phyloP scores from a whole-genome alignment of 2,797 vertebrate genomes.

The Sphenodon punctatus region DNA sequence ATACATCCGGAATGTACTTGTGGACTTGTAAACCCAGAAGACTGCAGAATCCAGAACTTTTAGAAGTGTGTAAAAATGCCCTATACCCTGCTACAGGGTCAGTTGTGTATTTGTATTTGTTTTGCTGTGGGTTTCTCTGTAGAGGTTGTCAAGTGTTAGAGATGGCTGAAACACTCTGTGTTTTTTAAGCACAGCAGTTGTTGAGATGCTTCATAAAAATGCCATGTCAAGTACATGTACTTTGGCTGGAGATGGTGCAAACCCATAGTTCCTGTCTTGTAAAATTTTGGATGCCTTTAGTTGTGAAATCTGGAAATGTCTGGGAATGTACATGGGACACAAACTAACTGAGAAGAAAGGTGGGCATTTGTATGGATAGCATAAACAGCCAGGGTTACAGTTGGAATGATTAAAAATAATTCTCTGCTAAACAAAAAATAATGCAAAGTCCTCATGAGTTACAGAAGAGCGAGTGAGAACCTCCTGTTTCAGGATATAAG shows the following conservation, averaged over 20 bases:
- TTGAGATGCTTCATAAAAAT: neutral
- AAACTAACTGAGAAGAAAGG: neutral
- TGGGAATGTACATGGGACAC: neutral
- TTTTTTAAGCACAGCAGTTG: neutral
- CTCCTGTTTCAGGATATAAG: neutral
- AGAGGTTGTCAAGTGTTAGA: neutral
- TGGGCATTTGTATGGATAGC: conserved; percentile 1
- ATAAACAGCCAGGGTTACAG: conserved; percentile 22
- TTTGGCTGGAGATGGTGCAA: neutral
- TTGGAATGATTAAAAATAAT: conserved; percentile 12
- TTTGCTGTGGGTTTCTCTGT: neutral
- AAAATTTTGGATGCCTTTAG: rapidly evolving
- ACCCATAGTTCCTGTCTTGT: neutral
- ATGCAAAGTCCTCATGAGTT: neutral
- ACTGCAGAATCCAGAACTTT: too few species aligned
- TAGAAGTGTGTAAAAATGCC: too few species aligned
- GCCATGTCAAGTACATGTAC: neutral
- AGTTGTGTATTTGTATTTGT: conserved; percentile 3
- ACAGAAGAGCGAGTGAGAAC: neutral
- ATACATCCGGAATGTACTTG: too few species aligned
- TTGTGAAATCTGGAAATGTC: neutral
- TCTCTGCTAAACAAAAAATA: too few species aligned
- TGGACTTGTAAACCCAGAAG: too few species aligned
- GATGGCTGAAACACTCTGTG: neutral
- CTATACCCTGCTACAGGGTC: too few species aligned